Base-by-base conservation (phyloP, 2,113 vertebrate species). In the Peromyscus californicus region DNA sequence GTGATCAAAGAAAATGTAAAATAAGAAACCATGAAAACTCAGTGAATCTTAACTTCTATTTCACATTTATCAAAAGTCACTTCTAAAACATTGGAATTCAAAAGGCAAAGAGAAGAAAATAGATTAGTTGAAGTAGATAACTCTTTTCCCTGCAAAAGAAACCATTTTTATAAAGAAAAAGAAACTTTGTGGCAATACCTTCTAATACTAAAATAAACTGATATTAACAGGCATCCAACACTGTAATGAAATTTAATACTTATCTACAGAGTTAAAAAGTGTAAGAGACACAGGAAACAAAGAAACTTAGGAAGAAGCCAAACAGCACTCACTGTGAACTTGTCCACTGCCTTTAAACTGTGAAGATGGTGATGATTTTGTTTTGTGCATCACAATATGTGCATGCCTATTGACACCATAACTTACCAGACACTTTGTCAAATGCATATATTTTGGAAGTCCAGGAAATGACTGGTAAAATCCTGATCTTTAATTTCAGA, bases 1-100 rank as follows among this genome's bases (percentile, higher is more conserved):
- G 45, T 57, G 19, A 95, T 89, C 24, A 89, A 85, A 57, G 17
- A 82, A 87, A 21, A 89, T 15, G 61, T 89, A 48, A 94, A 89
- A 39, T 45, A 74, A 93, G 59, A 48, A 76, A 29, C 17, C 51
- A 83, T 63, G 29, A 63, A n/a, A 65, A 57, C 54, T 63, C 31
- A 63, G 54, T 72, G 39, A 82, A 65, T 89, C 3, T 8, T 88
- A 57, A 75, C 33, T 61, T 84, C 24, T 63, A 19, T 65, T 85
- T 85, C n/a, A 63, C n/a, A 54, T 69, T 87, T 82, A 76, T 69
- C 61, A 57, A 89, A 78, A 91, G 24, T 2, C 2, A 54, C 36
- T 76, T 72, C 31, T 89, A 84, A 70, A 57, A 5, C 39, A 16
- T 31, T 92, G 79, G 10, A 70, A 80, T 69, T 91, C 13, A 89